A percentile compares a stretch with the other conserved stretches of the same genome.
Conservation (phyloP, 2,113 vertebrate genomes). For the Amia ocellicauda region DNA sequence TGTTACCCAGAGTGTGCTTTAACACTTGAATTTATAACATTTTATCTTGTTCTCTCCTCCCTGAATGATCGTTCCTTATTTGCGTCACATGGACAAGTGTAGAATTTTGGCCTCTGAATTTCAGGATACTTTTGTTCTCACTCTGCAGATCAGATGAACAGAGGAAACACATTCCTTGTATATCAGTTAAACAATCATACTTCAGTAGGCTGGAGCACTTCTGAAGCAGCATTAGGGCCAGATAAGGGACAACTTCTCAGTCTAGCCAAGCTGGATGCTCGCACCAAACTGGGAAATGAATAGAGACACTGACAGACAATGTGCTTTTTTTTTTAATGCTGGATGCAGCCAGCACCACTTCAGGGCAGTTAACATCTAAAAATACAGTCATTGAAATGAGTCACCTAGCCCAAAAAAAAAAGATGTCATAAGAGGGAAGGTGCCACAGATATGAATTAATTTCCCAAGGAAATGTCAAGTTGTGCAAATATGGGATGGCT, state of each 20-base stretch:
- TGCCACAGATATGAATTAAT: neutral
- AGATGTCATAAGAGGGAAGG: neutral
- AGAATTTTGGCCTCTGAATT: too few species aligned
- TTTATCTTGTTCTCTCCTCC: too few species aligned
- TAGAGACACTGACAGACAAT: neutral
- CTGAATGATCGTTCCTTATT: too few species aligned
- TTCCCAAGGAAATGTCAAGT: conserved; percentile 14
- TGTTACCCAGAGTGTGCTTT: too few species aligned
- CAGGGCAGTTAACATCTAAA: neutral
- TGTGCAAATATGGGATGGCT: conserved; percentile 6
- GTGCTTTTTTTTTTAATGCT: neutral
- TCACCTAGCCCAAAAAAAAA: conserved; percentile 4
- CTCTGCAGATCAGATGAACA: too few species aligned
- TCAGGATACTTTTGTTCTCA: too few species aligned
- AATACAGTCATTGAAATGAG: neutral
- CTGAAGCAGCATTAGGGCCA: too few species aligned
- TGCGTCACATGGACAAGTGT: too few species aligned
- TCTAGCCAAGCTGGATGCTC: neutral
- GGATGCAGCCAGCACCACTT: neutral
- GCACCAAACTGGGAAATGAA: neutral
- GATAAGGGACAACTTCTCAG: neutral
- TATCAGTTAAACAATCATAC: too few species aligned
- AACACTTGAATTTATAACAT: too few species aligned
- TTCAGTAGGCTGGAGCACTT: too few species aligned
- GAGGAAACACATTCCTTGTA: too few species aligned